Conservation (phyloP, 2,797 vertebrate species). For the Podargus strigoides region DNA sequence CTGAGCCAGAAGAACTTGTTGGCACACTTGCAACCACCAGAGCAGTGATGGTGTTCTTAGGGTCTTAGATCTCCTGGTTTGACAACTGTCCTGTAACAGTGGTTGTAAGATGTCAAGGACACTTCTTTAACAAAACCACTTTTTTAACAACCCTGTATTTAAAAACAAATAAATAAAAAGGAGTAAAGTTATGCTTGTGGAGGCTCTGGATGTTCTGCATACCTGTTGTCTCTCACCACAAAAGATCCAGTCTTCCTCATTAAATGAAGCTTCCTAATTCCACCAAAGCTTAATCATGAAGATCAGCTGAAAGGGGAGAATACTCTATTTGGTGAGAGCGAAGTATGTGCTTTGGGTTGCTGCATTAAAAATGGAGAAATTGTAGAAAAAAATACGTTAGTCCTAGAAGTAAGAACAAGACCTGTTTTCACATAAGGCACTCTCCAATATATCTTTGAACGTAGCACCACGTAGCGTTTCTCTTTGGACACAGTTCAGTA, state of each 20-base stretch:
- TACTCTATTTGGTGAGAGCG: neutral
- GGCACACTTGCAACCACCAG: neutral
- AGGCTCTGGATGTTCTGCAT: neutral
- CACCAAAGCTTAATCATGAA: neutral
- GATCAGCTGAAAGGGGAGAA: neutral
- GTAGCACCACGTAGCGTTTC: rapidly evolving
- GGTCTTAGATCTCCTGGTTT: neutral
- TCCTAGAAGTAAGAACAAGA: neutral
- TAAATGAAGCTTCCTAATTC: no score
- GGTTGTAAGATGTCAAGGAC: neutral
- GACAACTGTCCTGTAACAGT: neutral
- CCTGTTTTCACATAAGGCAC: neutral
- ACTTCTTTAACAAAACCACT: neutral
- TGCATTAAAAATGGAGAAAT: neutral
- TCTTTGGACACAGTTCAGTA: neutral
- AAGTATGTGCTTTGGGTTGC: neutral
- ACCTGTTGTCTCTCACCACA: neutral
- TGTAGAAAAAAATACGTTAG: neutral
- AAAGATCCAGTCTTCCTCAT: neutral
- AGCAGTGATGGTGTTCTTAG: neutral
- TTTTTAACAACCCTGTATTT: neutral
- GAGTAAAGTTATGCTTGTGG: neutral
- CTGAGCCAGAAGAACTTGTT: neutral
- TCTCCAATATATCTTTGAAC: neutral
- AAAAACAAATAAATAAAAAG: neutral